These are phyloP conservation scores for Euplagia quadripunctaria DNA, from an alignment of 2,888 invertebrate genomes.

Conservation along the genomic window DNA sequence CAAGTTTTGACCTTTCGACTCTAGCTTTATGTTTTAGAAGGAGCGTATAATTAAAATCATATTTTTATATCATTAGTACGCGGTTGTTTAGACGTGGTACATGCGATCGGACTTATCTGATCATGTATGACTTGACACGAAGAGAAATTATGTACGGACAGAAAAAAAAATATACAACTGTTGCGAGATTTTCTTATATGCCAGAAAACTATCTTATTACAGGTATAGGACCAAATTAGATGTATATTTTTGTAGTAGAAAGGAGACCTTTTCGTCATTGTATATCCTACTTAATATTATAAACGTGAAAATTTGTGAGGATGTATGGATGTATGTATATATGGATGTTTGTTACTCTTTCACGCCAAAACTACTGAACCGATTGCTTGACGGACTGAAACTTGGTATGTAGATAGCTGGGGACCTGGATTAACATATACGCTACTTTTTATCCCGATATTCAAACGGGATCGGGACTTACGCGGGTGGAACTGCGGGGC, in stretches of 20 bases:
- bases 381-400: too few species aligned
- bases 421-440: too few species aligned
- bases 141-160: conserved; percentile 29
- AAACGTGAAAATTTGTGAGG: too few species aligned
- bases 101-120: conserved; percentile 44
- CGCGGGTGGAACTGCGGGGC: too few species aligned
- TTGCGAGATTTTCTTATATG: neutral
- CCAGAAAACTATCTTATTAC: neutral
- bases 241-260: neutral
- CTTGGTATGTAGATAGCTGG: too few species aligned
- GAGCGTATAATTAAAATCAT: conserved; percentile 42
- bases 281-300: too few species aligned
- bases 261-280: neutral
- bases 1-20: neutral
- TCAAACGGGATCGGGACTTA: too few species aligned
- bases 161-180: neutral
- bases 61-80: conserved; percentile 44
- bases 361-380: too few species aligned
- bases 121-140: conserved; percentile 29
- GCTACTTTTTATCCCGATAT: too few species aligned
- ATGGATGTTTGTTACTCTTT: too few species aligned
- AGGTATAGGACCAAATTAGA: too few species aligned
- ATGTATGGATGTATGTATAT: too few species aligned
- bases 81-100: conserved; percentile 21
- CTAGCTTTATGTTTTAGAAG: conserved; percentile 6